Evolutionary conservation across 2,797 vertebrate genomes (phyloP), one percentile per base, ranked within the genome.

Genomic region (Diceros bicornis): DNA sequence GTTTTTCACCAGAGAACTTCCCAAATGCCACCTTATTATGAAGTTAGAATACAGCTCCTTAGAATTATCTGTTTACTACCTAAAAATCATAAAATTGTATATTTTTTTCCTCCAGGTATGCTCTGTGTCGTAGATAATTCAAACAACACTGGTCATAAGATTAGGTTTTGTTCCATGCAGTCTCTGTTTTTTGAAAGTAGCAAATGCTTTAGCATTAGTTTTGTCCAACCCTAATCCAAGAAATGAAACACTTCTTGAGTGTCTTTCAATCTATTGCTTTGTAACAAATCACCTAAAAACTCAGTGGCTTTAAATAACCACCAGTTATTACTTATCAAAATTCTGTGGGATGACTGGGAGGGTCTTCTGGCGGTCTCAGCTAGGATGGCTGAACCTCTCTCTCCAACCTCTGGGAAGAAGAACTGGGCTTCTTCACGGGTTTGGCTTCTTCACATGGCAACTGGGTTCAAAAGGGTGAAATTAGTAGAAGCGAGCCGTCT

Each of bases 261-360:
- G 0, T 78, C 23, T 77, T 74, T 93, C 41, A 50, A 50, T 64
- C 44, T 64, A 34, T 59, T 69, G 21, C 37, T 94, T 79, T 92
- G 61, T 89, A 34, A 68, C 25, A 44, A 69, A 52, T 57, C 61
- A 64, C 27, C 25, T 59, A 75, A 92, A 89, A 96, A 59, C 6
- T 86, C 62, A 71, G 17, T 81, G 34, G 29, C 34, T 89, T 87
- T 55, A 89, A 87, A 92, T 72, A 89, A 66, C 47, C 64, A 64
- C 44, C 18, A 20, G 20, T 69, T 77, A 64, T 23, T 50, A 77
- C 29, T 62, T 34, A 50, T 66, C 37, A 72, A 18, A 32, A 23
- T 47, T 61, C 23, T 71, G 4, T 16, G 16, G 16, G 25, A 62
- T 84, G 64, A 90, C 34, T 13, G 18, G 10, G 13, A 79, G 52